A percentile compares a stretch with the other conserved stretches of the same genome.
Evolutionary conservation across 2,888 invertebrate species (phyloP).

Genomic region (Cetonia aurata): DNA sequence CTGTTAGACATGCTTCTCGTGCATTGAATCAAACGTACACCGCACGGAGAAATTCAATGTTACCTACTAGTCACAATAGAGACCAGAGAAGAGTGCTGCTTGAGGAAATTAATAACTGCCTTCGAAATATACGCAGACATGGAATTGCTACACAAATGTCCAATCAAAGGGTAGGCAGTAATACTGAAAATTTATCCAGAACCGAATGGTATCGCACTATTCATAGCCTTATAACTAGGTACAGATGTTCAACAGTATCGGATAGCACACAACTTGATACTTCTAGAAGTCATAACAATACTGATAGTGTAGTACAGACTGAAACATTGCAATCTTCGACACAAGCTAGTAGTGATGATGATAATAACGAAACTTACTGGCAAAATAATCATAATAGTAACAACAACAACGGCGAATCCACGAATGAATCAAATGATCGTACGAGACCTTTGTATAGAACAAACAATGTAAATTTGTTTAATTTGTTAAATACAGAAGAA

Average conservation of each 20-base stretch:
- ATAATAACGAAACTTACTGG: constrained; percentile 48
- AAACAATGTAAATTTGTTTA: constrained; percentile 51
- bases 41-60: constrained; percentile 59
- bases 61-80: constrained; percentile 57
- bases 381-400: constrained; percentile 45
- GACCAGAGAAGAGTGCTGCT: constrained; percentile 52
- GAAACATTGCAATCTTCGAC: constrained; percentile 24
- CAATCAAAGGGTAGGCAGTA: constrained; percentile 19
- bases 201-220: constrained; percentile 53
- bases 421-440: constrained; percentile 12
- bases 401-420: background rate
- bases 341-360: constrained; percentile 53
- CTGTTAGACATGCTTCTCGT: constrained; percentile 60
- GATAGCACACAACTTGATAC: constrained; percentile 13
- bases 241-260: constrained; percentile 40
- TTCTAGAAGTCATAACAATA: constrained; percentile 10
- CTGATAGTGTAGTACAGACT: constrained; percentile 26
- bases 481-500: constrained; percentile 51
- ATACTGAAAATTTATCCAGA: constrained; percentile 46
- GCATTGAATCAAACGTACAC: constrained; percentile 61
- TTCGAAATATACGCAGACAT: constrained; percentile 53
- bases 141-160: constrained; percentile 28
- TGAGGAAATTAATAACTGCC: constrained; percentile 53
- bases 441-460: constrained; percentile 49
- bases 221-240: constrained; percentile 51